These are phyloP conservation scores for Parus major DNA, from an alignment of 2,113 vertebrate species.

Conservation along the genomic window DNA sequence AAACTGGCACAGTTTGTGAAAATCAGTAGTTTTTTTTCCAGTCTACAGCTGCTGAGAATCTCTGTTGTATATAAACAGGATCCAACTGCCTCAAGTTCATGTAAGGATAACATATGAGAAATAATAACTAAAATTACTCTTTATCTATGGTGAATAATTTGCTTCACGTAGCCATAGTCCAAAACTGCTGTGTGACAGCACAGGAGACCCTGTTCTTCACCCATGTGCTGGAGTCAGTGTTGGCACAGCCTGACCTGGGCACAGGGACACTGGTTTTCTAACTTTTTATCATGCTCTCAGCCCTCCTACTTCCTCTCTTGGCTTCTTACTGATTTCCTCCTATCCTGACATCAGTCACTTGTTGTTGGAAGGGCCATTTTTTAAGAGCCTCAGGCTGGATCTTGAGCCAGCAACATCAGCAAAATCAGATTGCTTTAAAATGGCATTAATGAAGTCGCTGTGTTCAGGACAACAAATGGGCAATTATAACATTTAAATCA, in stretches of 20 bases:
- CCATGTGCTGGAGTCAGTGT: neutral
- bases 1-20: neutral
- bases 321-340: neutral
- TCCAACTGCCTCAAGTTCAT: neutral
- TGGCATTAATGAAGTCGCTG: neutral
- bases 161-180: neutral
- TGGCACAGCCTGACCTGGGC: neutral
- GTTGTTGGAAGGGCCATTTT: neutral
- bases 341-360: neutral
- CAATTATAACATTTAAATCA: conserved; percentile 3
- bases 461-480: neutral
- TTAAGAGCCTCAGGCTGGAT: neutral
- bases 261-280: neutral
- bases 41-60: neutral
- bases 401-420: conserved; percentile 4
- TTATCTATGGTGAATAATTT: neutral
- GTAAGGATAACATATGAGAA: neutral
- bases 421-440: conserved; percentile 7
- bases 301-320: neutral
- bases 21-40: neutral
- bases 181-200: neutral
- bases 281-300: neutral
- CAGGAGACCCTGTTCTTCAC: neutral
- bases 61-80: neutral
- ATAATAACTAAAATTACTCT: neutral